Evolutionary conservation across 2,888 invertebrate species (phyloP), one percentile per base, ranked within the genome.

Genomic region (Plemyria rubiginata): DNA sequence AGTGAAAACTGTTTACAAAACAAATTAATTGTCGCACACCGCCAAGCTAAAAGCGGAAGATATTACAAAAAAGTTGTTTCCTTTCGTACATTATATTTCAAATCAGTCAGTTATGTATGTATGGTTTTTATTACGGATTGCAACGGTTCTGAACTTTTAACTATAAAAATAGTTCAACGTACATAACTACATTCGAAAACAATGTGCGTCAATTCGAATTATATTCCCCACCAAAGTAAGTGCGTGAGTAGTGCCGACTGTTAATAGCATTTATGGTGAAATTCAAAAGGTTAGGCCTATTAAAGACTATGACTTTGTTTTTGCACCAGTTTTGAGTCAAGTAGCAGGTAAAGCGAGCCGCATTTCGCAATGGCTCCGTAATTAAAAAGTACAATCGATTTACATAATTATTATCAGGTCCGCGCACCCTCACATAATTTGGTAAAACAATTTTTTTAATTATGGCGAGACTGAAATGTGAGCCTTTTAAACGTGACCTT

Each of bases 271-370:
- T 86, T 86, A 84, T 82, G 75, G 77, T 70, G 83, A 85, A 86
- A 83, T 80, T 73, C 54, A 60, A 89, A 90, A 90, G 90, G 90
- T 89, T 84, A 89, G 81, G 70, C 76, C 80, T 74, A 87, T 88
- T 88, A 88, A 62, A 76, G 72, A 56, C 65, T 61, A 70, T 72
- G 65, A 79, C 72, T 62, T 62, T 64, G 71, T 81, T 85, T 84
- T 82, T 84, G 75, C 75, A 72, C 63, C 68, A 76, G 68, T 72
- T 76, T 74, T 72, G 73, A 72, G 67, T 68, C 70, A 71, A 73
- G 70, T 77, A 79, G 77, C 77, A 80, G 22, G 22, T 22, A 22
- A n/a, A 77, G 72, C 72, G 71, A 76, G 77, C 82, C 80, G 80
- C 76, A 78, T 79, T 78, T 78, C 75, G 72, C 61, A 60, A 72